Percentiles rank a stretch among this genome's conserved stretches.
These are phyloP conservation scores for Chironomus striatipennis DNA, from an alignment of 1,140 invertebrate species.

Conservation along the genomic window DNA sequence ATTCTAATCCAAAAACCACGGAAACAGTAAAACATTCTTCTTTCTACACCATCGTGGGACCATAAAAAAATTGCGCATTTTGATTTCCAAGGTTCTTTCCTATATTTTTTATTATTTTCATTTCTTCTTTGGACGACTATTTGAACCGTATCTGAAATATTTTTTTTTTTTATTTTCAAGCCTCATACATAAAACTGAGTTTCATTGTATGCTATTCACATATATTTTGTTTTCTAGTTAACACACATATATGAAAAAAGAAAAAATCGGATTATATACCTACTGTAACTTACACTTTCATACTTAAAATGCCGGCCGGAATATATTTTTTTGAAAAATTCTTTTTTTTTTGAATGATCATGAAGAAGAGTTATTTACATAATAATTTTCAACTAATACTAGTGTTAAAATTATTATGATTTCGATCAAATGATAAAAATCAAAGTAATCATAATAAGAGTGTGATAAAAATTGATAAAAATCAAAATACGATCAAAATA, in stretches of 20 bases:
- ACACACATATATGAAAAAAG: neutral
- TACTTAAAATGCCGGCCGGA: constrained; percentile 20
- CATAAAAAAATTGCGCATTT: constrained; percentile 21
- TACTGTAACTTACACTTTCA: neutral
- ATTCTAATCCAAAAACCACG: too few species aligned
- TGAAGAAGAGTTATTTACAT: neutral
- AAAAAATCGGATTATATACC: neutral
- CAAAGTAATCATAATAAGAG: too few species aligned
- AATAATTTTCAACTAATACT: too few species aligned
- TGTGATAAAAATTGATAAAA: too few species aligned
- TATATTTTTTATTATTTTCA: constrained; percentile 13
- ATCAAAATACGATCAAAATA: too few species aligned
- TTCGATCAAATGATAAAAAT: too few species aligned
- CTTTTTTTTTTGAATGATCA: neutral
- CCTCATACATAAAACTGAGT: neutral
- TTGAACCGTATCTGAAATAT: too few species aligned
- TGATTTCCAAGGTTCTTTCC: neutral
- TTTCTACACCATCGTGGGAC: neutral
- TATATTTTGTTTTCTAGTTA: too few species aligned
- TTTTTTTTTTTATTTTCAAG: too few species aligned
- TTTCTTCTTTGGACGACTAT: neutral
- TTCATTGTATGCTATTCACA: neutral
- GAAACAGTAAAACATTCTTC: too few species aligned
- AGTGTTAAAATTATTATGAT: too few species aligned
- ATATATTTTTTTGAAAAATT: neutral